phyloP scores from a whole-genome alignment of 2,113 vertebrate species.

The Tetrao urogallus region DNA sequence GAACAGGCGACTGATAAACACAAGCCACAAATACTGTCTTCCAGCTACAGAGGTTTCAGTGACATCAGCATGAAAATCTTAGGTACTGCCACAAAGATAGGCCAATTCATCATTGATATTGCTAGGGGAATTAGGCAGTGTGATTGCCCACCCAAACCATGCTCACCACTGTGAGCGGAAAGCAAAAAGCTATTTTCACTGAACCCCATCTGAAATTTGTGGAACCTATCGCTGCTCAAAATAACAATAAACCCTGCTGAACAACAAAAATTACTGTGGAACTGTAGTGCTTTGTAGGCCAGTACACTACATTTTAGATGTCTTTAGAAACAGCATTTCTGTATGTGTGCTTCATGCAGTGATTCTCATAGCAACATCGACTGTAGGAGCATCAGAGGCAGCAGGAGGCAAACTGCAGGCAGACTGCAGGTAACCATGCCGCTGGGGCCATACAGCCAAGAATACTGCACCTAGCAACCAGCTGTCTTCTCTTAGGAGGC shows the following conservation, averaged over 20 bases:
- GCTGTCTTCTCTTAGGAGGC: not conserved
- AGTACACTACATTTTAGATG: rapidly evolving
- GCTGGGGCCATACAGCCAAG: rapidly evolving
- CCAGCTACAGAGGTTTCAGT: not conserved
- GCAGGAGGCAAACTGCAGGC: not conserved
- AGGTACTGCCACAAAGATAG: not conserved
- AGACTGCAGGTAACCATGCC: rapidly evolving
- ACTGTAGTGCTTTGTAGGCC: no score
- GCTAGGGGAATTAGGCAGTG: not conserved
- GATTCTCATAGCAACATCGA: rapidly evolving
- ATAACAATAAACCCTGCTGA: not conserved
- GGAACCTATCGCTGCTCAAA: not conserved
- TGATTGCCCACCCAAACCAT: not conserved
- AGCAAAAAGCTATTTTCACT: not conserved
- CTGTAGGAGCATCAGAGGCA: rapidly evolving
- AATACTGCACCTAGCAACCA: not conserved
- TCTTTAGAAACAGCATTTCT: rapidly evolving
- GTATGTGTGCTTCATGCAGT: not conserved
- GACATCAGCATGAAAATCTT: not conserved
- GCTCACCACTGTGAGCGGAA: not conserved
- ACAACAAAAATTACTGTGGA: not conserved
- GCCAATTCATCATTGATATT: not conserved
- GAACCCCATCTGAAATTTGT: not conserved
- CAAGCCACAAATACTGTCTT: not conserved
- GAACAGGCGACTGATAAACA: not conserved